Evolutionary conservation across 2,113 vertebrate species (phyloP).

Genomic region (Myotis brandtii): DNA sequence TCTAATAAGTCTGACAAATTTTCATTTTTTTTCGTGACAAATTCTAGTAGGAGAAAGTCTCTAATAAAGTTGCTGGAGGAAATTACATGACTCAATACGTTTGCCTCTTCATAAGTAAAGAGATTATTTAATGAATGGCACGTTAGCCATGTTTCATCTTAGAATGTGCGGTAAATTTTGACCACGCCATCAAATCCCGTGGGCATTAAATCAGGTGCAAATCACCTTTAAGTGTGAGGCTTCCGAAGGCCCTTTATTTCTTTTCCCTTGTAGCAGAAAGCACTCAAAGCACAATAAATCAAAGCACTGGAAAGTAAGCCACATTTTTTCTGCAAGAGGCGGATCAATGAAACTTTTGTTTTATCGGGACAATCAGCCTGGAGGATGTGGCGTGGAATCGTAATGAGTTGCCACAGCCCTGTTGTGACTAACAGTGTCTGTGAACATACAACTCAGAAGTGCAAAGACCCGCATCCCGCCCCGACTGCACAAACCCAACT

Average conservation of each 20-base stretch:
- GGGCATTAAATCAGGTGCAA: background rate
- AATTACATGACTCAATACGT: background rate
- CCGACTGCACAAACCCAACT: slow-evolving; percentile 74
- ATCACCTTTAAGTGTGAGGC: slow-evolving; percentile 8
- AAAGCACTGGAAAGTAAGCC: slow-evolving; percentile 69
- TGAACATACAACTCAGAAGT: slow-evolving; percentile 72
- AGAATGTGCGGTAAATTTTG: background rate
- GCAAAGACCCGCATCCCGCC: slow-evolving; percentile 70
- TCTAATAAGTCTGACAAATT: background rate
- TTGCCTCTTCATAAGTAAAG: slow-evolving; percentile 16
- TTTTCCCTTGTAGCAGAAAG: slow-evolving; percentile 60
- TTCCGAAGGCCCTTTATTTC: slow-evolving; percentile 33
- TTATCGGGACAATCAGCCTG: slow-evolving; percentile 65
- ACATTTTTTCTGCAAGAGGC: slow-evolving; percentile 77
- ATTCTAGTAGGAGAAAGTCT: background rate
- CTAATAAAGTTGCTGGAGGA: background rate
- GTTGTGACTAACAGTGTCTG: slow-evolving; percentile 80
- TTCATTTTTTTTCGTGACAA: slow-evolving; percentile 45
- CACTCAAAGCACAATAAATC: slow-evolving; percentile 68
- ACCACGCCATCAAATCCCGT: background rate
- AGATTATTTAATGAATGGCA: background rate
- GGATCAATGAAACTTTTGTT: slow-evolving; percentile 78
- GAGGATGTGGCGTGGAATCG: slow-evolving; percentile 66
- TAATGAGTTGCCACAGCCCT: slow-evolving; percentile 71
- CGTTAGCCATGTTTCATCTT: slow-evolving; percentile 13